Evolutionary conservation across 2,797 vertebrate species (phyloP), one percentile per base, ranked within the genome.

Genomic region (Oryzias dopingdopingensis): DNA sequence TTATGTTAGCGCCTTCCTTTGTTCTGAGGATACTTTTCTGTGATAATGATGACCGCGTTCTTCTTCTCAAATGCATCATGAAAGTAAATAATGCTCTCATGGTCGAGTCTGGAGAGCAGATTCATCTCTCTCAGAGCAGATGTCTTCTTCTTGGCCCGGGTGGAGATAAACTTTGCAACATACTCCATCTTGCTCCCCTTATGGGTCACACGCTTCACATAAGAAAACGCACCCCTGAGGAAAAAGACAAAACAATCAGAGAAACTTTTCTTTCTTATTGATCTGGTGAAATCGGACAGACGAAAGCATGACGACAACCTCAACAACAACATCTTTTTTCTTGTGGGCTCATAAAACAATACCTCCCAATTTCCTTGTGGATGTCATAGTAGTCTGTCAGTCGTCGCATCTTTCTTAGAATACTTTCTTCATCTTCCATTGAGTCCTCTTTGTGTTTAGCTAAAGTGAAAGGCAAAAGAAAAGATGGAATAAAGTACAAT

Each of bases 21-120:
- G 12, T 7, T 4, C 18, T 51, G 77, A 93, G 93, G 96, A 97
- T 98, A 98, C 96, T 96, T 80, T 84, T 99, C 97, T 4, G 93
- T 95, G 90, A 99, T 87, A 52, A 99, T 91, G 76, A 98, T 89
- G 62, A 97, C 88, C 0, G 93, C 92, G 0, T 94, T 97, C 85
- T 94, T 96, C 79, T 97, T 97, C 91, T 99, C 96, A 0, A 99
- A 99, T 65, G 95, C 96, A 0, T 99, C 97, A 0, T 97, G 96
- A 84, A 98, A 98, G 82, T 94, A 96, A 64, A 97, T 84, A 0
- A 99, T 80, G 52, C 91, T 93, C 74, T 97, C 94, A 0, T 99
- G 95, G 73, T 98, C 95, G 57, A 99, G 90, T 67, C 88, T 92
- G 3, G 96, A 95, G 40, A 99, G 90, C 59, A 98, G 89, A 49